Conservation (phyloP, 2,113 vertebrate species). For the Thermophis baileyi region DNA sequence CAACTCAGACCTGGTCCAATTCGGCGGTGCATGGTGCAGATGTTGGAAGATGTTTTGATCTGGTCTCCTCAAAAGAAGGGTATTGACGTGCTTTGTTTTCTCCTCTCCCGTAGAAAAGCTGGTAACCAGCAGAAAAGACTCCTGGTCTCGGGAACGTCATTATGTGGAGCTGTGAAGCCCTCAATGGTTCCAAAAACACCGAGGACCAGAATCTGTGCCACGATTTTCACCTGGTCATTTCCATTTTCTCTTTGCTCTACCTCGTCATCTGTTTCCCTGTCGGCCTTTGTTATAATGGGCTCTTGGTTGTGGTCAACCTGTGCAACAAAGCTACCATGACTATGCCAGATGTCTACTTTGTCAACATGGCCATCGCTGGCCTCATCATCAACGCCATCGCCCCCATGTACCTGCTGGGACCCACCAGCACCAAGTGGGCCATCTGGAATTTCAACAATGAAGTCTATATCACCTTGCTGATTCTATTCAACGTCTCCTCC, state of each 20-base stretch:
- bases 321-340: constrained; percentile 92
- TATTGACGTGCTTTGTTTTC: background rate
- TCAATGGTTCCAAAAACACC: constrained; percentile 77
- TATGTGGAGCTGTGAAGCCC: constrained; percentile 92
- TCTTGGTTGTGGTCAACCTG: constrained; percentile 91
- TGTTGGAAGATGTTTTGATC: background rate
- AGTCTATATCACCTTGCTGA: constrained; percentile 88
- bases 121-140: constrained; percentile 57
- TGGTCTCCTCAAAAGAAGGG: background rate
- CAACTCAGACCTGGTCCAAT: background rate
- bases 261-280: constrained; percentile 88
- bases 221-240: constrained; percentile 85
- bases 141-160: constrained; percentile 62
- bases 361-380: constrained; percentile 93
- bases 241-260: constrained; percentile 87
- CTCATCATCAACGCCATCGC: constrained; percentile 89
- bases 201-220: constrained; percentile 84
- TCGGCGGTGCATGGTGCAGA: background rate
- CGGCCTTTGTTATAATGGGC: constrained; percentile 88
- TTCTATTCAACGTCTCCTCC: constrained; percentile 91
- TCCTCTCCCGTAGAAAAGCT: constrained; percentile 69
- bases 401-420: constrained; percentile 83
- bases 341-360: constrained; percentile 97
- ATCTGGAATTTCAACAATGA: constrained; percentile 86
- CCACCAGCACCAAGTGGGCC: constrained; percentile 83